Evolutionary conservation across 2,113 vertebrate species (phyloP).

Genomic region (Chaetops frenatus): DNA sequence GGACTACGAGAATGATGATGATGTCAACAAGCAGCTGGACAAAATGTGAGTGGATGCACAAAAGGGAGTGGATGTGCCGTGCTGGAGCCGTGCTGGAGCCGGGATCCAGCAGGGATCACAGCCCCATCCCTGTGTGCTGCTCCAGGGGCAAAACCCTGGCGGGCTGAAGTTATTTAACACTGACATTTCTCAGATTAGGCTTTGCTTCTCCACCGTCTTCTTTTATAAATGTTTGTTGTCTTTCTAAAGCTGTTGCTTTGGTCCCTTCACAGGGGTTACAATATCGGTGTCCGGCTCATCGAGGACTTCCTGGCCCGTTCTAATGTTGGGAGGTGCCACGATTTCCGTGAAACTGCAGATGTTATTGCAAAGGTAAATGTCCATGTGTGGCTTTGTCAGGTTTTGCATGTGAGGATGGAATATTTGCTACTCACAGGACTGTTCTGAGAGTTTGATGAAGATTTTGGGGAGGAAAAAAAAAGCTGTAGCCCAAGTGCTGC

Average conservation of each 20-base stretch:
- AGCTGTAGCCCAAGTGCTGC: not conserved
- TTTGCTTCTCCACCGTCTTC: rapidly evolving
- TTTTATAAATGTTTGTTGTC: not conserved
- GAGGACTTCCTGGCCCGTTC: slow-evolving; percentile 98
- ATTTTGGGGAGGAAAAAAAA: not conserved
- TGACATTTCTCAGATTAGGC: not conserved
- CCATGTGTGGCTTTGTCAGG: not conserved
- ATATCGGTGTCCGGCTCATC: slow-evolving; percentile 95
- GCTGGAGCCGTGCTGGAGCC: rapidly evolving
- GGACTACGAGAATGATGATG: slow-evolving; percentile 98
- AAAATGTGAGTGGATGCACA: slow-evolving; percentile 85
- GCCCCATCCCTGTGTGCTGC: not conserved
- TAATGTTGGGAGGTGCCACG: slow-evolving; percentile 93
- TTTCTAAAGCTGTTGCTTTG: not conserved
- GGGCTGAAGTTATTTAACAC: not conserved
- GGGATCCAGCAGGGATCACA: not conserved
- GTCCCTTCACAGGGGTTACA: slow-evolving; percentile 87
- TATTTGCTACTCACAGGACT: not conserved
- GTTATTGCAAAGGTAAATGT: slow-evolving; percentile 92
- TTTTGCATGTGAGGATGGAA: not conserved
- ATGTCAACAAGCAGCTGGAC: slow-evolving; percentile 98
- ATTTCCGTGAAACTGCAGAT: slow-evolving; percentile 98
- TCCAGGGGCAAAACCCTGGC: not conserved
- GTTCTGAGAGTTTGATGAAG: not conserved
- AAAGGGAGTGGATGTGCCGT: slow-evolving; percentile 10